A percentile compares a stretch with the other conserved stretches of the same genome.
These are phyloP conservation scores for Fregetta grallaria DNA, from an alignment of 2,113 vertebrate genomes.

Conservation along the genomic window DNA sequence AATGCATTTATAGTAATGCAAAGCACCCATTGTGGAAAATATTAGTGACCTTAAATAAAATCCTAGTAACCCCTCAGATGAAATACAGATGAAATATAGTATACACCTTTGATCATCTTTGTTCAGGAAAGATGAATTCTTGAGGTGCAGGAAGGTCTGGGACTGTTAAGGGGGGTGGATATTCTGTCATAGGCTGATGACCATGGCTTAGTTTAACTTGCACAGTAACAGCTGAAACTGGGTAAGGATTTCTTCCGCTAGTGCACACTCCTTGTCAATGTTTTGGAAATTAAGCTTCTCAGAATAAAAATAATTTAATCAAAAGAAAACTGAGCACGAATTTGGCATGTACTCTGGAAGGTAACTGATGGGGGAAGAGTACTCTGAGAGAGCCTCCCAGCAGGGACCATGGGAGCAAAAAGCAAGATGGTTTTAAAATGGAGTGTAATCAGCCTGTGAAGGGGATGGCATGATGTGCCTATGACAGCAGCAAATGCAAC, in stretches of 20 bases:
- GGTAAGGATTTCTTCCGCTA: neutral
- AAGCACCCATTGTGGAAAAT: neutral
- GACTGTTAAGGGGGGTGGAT: neutral
- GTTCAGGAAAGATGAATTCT: neutral
- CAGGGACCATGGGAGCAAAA: neutral
- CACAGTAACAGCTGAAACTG: neutral
- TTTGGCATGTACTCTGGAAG: neutral
- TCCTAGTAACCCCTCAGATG: neutral
- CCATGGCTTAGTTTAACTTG: neutral
- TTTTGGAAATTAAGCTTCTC: neutral
- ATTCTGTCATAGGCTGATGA: neutral
- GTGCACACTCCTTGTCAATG: neutral
- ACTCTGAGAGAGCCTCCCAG: neutral
- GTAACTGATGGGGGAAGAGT: neutral
- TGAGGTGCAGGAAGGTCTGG: neutral
- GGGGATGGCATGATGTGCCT: neutral
- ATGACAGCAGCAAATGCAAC: slow-evolving; percentile 28
- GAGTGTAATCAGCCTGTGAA: neutral
- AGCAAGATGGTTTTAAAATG: neutral
- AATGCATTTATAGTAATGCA: neutral
- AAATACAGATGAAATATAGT: neutral
- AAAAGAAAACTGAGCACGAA: neutral
- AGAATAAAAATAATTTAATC: neutral
- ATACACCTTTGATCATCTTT: neutral
- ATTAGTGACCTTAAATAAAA: neutral